Conservation (phyloP, 2,888 invertebrate species). For the Lymantria dispar region DNA sequence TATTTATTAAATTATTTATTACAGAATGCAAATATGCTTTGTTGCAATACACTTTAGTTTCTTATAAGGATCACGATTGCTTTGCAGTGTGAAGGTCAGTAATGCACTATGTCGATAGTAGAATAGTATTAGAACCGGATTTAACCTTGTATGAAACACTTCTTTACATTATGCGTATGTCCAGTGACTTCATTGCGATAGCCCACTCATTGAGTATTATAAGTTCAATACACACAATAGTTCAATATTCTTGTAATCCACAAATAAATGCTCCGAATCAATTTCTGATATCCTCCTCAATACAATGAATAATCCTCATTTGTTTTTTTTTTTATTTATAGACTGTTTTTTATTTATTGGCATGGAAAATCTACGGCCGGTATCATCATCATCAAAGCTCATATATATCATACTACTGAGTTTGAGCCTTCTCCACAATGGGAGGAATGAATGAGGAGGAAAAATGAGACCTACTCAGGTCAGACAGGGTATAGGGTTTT, state of each 20-base stretch:
- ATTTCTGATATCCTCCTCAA: too few species aligned
- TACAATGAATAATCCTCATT: too few species aligned
- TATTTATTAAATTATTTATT: background rate
- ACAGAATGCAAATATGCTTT: conserved; percentile 8
- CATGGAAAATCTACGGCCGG: too few species aligned
- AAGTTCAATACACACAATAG: background rate
- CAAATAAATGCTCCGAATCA: background rate
- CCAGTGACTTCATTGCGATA: background rate
- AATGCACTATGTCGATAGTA: conserved; percentile 23
- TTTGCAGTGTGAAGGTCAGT: conserved; percentile 21
- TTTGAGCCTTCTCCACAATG: too few species aligned
- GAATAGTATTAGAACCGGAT: conserved; percentile 25
- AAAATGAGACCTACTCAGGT: too few species aligned
- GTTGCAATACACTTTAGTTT: conserved; percentile 15
- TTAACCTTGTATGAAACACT: conserved; percentile 31
- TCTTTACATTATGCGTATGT: conserved; percentile 11
- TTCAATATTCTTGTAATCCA: background rate
- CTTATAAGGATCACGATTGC: conserved; percentile 26
- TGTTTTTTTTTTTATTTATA: too few species aligned
- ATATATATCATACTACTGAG: too few species aligned
- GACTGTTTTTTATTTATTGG: too few species aligned
- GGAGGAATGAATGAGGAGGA: too few species aligned
- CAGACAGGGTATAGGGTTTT: too few species aligned
- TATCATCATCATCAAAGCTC: too few species aligned
- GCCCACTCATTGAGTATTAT: background rate